Percentiles rank a stretch among this genome's conserved stretches.
phyloP scores from a whole-genome alignment of 2,113 vertebrate species.

The Polypterus senegalus region DNA sequence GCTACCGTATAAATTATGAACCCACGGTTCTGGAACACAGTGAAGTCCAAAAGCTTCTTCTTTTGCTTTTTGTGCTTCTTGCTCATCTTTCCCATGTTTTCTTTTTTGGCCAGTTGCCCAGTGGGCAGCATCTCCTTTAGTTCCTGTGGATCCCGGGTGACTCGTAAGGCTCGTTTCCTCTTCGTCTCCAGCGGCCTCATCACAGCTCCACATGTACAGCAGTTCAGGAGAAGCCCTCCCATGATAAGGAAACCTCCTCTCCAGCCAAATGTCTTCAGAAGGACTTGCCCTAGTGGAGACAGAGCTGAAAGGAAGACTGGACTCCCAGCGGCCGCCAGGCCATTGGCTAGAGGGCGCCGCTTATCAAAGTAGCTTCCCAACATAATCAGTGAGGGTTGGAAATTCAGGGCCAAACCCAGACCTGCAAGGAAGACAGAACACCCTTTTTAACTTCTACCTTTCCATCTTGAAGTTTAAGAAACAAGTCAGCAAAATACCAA shows the following conservation, averaged over 20 bases:
- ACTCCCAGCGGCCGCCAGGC: slow-evolving; percentile 59
- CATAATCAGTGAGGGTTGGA: slow-evolving; percentile 62
- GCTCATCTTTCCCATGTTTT: slow-evolving; percentile 3
- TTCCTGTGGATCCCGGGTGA: slow-evolving; percentile 29
- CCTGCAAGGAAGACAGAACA: slow-evolving; percentile 3
- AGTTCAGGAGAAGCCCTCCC: slow-evolving; percentile 58
- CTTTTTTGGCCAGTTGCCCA: slow-evolving; percentile 7
- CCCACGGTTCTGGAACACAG: slow-evolving; percentile 46
- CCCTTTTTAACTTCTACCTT: too few species aligned
- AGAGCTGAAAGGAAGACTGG: slow-evolving; percentile 56
- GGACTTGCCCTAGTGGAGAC: slow-evolving; percentile 54
- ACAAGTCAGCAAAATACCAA: neutral
- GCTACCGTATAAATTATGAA: slow-evolving; percentile 51
- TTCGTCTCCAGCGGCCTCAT: slow-evolving; percentile 48
- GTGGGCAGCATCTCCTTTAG: slow-evolving; percentile 36
- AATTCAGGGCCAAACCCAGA: slow-evolving; percentile 54
- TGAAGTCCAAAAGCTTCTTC: slow-evolving; percentile 54
- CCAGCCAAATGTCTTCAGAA: slow-evolving; percentile 57
- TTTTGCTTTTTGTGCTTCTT: slow-evolving; percentile 11
- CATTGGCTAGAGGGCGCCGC: slow-evolving; percentile 55
- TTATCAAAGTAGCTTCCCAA: slow-evolving; percentile 57
- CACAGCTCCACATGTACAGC: slow-evolving; percentile 57
- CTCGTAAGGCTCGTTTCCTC: slow-evolving; percentile 21
- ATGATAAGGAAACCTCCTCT: slow-evolving; percentile 61
- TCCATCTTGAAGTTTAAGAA: neutral